Conservation (phyloP, 2,797 vertebrate species). For the Limnodromus scolopaceus region DNA sequence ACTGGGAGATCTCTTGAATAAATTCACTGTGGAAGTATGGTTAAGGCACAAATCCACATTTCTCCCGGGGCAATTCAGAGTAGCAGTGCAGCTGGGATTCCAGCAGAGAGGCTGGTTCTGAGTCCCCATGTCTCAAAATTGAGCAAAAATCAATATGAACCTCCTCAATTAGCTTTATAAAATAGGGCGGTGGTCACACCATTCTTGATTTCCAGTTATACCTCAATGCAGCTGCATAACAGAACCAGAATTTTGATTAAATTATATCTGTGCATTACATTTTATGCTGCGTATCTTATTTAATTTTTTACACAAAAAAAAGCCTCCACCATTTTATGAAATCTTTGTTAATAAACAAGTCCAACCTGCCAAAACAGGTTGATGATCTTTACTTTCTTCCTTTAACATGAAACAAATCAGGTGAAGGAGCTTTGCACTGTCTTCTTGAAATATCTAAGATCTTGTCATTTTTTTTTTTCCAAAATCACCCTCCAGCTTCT, state of each 20-base stretch:
- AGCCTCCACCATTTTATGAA: rapidly evolving
- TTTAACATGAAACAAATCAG: not conserved
- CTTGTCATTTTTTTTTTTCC: not conserved
- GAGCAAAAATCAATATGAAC: not conserved
- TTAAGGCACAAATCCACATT: not conserved
- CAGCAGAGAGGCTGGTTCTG: not conserved
- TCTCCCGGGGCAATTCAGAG: not conserved
- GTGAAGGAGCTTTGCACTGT: not conserved
- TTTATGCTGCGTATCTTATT: not conserved
- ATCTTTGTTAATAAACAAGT: not conserved
- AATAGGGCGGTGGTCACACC: not conserved
- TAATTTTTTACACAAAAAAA: not conserved
- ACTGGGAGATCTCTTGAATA: not conserved
- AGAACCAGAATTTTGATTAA: not conserved
- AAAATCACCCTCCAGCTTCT: not conserved
- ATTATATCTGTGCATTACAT: not conserved
- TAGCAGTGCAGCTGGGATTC: not conserved
- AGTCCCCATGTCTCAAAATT: not conserved
- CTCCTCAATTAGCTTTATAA: not conserved
- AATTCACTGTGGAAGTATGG: not conserved
- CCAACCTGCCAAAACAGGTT: rapidly evolving
- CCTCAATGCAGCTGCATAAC: not conserved
- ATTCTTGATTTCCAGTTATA: not conserved
- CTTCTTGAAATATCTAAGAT: not conserved
- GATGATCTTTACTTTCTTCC: not conserved